These are phyloP conservation scores for Toxonevra muliebris DNA, from an alignment of 2,888 invertebrate genomes.

Conservation along the genomic window DNA sequence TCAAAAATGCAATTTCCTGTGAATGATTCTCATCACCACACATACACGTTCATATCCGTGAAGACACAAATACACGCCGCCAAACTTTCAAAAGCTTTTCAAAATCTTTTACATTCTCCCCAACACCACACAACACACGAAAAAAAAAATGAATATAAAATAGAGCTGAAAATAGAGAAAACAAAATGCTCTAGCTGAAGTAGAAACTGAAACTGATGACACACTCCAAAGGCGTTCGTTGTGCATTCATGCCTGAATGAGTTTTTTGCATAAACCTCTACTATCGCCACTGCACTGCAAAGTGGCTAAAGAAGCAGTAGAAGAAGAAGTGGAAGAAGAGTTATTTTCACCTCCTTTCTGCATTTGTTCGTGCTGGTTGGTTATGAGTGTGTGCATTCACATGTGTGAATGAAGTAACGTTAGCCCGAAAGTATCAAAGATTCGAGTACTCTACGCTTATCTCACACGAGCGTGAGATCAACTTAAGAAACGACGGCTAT, in stretches of 20 bases:
- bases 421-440: too few relatives aligned
- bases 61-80: neutral
- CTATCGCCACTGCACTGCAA: constrained; percentile 25
- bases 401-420: neutral
- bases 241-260: constrained; percentile 58
- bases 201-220: constrained; percentile 49
- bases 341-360: neutral
- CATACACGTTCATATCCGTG: neutral
- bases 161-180: too few relatives aligned
- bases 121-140: too few relatives aligned
- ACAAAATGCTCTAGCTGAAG: too few relatives aligned
- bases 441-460: neutral
- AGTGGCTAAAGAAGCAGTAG: constrained; percentile 12
- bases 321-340: neutral
- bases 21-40: constrained; percentile 39
- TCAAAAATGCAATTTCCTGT: constrained; percentile 54
- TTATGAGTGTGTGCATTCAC: neutral
- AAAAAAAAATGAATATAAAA: too few relatives aligned
- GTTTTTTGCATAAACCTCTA: constrained; percentile 47
- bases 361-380: too few relatives aligned
- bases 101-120: neutral
- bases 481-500: neutral
- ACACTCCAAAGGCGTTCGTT: constrained; percentile 53
- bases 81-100: constrained; percentile 26
- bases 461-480: constrained; percentile 1